Evolutionary conservation across 1,140 invertebrate species (phyloP), one percentile per base, ranked within the genome.

Genomic region (Linepithema humile): DNA sequence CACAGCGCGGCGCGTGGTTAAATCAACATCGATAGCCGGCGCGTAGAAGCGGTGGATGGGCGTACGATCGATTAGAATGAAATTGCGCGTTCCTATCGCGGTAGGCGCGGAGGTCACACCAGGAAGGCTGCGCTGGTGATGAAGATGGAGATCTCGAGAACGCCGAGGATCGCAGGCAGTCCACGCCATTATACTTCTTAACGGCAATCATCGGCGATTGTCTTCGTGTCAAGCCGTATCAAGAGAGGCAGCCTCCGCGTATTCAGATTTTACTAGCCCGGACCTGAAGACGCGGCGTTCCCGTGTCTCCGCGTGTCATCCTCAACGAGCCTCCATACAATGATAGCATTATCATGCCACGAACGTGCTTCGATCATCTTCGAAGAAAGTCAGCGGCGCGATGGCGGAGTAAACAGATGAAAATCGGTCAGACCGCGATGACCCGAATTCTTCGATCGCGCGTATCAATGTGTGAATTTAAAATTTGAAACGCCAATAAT

Each of bases 201-300:
- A 70, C 88, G 87, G 89, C 88, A 91, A 91, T 91, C 90, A 91
- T 87, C 83, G 69, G 40, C 88, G 75, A 91, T 91, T 91, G 90
- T 91, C 89, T 91, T 89, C 85, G 72, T 78, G 90, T 90, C 88
- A 86, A 73, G 83, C 67, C 53, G 60, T 82, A 88, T 88, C 89
- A 87, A 83, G 85, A 82, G 20, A 64, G 78, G 75, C 74, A 74
- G 82, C 83, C 77, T 80, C 55, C 67, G 82, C 32, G 84, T 89
- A 88, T 90, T 88, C 86, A 87, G 83, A 91, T 88, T 89, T 91
- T 91, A 90, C 90, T 90, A 89, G 84, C 80, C 77, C 50, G 82
- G 62, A 29, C 43, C 50, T 55, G 77, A 89, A 85, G 82, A 90
- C 64, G 67, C 65, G 77, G 59, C 17, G 26, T 69, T 38, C 64